These are phyloP conservation scores for Hylia prasina DNA, from an alignment of 2,113 vertebrate genomes.

Conservation along the genomic window DNA sequence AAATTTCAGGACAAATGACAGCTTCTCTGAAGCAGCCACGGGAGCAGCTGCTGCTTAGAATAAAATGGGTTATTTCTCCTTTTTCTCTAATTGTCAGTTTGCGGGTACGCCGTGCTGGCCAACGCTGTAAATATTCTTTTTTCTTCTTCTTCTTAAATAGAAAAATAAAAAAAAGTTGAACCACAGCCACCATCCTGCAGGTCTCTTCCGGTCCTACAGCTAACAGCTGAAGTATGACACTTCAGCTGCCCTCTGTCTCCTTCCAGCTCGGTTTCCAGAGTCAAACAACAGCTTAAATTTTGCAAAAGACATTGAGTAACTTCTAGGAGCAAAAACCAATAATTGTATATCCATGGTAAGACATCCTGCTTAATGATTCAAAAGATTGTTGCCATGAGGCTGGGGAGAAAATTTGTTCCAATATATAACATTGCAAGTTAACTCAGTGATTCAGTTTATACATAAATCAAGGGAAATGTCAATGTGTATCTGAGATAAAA, in stretches of 20 bases:
- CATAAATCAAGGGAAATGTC: neutral
- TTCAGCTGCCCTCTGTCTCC: neutral
- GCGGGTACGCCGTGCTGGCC: neutral
- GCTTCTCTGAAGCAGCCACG: neutral
- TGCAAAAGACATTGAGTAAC: neutral
- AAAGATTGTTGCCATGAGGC: neutral
- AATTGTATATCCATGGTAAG: neutral
- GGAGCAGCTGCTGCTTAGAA: conserved; percentile 1
- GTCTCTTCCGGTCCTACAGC: neutral
- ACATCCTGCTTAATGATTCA: neutral
- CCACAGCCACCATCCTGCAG: neutral
- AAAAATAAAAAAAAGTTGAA: neutral
- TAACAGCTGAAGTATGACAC: neutral
- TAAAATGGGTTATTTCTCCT: neutral
- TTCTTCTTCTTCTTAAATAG: neutral
- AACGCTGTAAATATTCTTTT: neutral
- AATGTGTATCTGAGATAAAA: neutral
- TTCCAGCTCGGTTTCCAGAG: neutral
- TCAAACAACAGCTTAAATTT: neutral
- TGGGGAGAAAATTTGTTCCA: neutral
- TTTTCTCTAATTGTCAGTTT: neutral
- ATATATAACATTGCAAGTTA: neutral
- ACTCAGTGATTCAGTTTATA: neutral
- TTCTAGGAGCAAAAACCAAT: neutral
- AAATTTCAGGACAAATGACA: conserved; percentile 50